These are phyloP conservation scores for Penaeus chinensis DNA, from an alignment of 1,140 invertebrate genomes.

Conservation along the genomic window DNA sequence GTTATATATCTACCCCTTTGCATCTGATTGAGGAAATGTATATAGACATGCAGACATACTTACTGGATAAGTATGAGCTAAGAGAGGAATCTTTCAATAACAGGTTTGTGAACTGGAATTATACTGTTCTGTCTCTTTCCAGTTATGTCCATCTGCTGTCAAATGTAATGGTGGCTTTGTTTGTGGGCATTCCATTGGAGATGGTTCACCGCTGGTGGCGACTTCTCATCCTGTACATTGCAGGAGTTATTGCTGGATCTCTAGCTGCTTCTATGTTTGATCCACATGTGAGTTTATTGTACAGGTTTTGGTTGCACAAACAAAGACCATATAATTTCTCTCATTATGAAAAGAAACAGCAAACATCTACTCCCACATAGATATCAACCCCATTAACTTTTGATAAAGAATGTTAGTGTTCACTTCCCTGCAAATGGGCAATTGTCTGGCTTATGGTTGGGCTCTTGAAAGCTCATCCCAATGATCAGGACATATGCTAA, in stretches of 20 bases:
- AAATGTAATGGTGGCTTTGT: constrained; percentile 73
- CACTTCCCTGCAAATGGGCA: too few relatives aligned
- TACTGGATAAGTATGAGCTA: neutral
- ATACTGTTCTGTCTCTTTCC: neutral
- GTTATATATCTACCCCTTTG: neutral
- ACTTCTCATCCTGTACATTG: constrained; percentile 78
- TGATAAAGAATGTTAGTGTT: too few relatives aligned
- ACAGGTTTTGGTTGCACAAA: too few relatives aligned
- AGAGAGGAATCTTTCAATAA: neutral
- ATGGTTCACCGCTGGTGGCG: constrained; percentile 84
- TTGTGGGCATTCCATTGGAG: constrained; percentile 81
- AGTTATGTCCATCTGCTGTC: constrained; percentile 69
- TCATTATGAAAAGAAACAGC: too few relatives aligned
- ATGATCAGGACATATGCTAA: too few relatives aligned
- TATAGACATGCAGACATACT: neutral
- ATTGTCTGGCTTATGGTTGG: too few relatives aligned
- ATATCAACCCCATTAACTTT: too few relatives aligned
- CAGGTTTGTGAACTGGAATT: neutral
- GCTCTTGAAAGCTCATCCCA: too few relatives aligned
- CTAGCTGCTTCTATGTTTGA: constrained; percentile 70
- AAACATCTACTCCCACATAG: too few relatives aligned
- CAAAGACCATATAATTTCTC: too few relatives aligned
- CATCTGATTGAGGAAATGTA: neutral
- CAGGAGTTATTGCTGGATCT: constrained; percentile 86
- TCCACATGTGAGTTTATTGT: constrained; percentile 46